Evolutionary conservation across 53 echinoderm and acorn worm species (phyloP).

Genomic region (Arbacia lixula): DNA sequence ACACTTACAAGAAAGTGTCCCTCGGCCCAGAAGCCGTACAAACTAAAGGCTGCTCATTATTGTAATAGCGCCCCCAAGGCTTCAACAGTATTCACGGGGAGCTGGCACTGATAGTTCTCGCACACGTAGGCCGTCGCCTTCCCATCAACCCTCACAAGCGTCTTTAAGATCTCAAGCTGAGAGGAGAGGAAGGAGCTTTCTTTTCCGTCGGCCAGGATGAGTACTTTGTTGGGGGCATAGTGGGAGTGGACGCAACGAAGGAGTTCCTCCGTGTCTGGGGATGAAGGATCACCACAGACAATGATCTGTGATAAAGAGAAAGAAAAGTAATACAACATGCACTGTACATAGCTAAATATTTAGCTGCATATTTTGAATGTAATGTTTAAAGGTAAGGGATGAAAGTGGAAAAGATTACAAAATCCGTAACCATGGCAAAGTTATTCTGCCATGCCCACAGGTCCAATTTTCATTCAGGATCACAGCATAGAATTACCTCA

Average conservation of each 20-base stretch:
- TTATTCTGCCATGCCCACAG: no score
- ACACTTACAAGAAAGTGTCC: no score
- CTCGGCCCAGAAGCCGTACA: no score
- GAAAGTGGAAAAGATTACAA: no score
- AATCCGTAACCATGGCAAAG: no score
- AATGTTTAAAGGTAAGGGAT: no score
- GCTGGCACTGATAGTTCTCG: slow-evolving; percentile 88
- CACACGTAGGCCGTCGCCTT: slow-evolving; percentile 95
- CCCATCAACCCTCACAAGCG: slow-evolving; percentile 76
- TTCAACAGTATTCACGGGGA: slow-evolving; percentile 78
- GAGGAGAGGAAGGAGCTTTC: slow-evolving; percentile 64
- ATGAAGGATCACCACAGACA: slow-evolving; percentile 75
- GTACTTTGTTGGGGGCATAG: slow-evolving; percentile 88
- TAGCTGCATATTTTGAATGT: no score
- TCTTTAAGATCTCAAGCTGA: slow-evolving; percentile 72
- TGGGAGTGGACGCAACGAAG: slow-evolving; percentile 77
- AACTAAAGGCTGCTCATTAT: no score
- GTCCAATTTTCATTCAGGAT: no score
- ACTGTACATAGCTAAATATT: no score
- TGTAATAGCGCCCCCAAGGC: slow-evolving; percentile 67
- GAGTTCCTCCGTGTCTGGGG: slow-evolving; percentile 73
- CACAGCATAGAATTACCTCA: no score
- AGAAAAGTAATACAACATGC: no score
- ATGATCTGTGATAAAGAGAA: slow-evolving; percentile 66
- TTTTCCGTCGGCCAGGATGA: slow-evolving; percentile 75